Conservation (phyloP, 2,888 invertebrate species). For the Drosophila niveifrons region DNA sequence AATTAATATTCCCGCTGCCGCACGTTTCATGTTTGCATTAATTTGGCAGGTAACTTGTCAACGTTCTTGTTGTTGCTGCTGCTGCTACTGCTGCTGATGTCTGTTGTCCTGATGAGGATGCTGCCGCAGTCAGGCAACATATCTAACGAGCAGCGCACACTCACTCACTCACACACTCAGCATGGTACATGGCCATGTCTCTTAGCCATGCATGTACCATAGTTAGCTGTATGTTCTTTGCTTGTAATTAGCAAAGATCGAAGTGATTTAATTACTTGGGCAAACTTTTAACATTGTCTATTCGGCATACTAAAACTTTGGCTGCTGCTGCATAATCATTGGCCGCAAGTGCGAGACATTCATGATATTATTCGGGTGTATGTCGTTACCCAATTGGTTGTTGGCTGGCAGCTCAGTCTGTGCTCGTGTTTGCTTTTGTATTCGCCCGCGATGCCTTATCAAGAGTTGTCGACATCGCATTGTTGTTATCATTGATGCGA, state of each 20-base stretch:
- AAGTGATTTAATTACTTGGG: constrained; percentile 83
- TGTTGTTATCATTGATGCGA: constrained; percentile 72
- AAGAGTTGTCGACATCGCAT: constrained; percentile 41
- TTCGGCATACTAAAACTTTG: constrained; percentile 69
- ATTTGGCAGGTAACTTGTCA: constrained; percentile 82
- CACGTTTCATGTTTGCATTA: constrained; percentile 82
- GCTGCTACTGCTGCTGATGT: constrained; percentile 27
- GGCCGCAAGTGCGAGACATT: constrained; percentile 48
- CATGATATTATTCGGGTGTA: constrained; percentile 21
- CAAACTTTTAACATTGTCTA: constrained; percentile 79
- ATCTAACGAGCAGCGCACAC: constrained; percentile 64
- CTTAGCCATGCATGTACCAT: constrained; percentile 30
- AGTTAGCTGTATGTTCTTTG: constrained; percentile 57
- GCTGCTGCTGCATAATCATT: constrained; percentile 52
- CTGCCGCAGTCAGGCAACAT: constrained; percentile 53
- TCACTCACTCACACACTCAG: constrained; percentile 4
- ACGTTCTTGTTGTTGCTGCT: constrained; percentile 68
- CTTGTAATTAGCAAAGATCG: constrained; percentile 82
- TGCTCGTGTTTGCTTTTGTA: constrained; percentile 31
- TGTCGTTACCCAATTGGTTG: constrained; percentile 6
- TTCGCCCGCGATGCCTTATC: constrained; percentile 33
- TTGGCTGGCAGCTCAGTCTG: not conserved
- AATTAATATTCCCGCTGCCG: constrained; percentile 80
- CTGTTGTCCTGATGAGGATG: constrained; percentile 68
- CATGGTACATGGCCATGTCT: not conserved